Conservation (phyloP, 2,113 vertebrate genomes). For the Nothobranchius furzeri region DNA sequence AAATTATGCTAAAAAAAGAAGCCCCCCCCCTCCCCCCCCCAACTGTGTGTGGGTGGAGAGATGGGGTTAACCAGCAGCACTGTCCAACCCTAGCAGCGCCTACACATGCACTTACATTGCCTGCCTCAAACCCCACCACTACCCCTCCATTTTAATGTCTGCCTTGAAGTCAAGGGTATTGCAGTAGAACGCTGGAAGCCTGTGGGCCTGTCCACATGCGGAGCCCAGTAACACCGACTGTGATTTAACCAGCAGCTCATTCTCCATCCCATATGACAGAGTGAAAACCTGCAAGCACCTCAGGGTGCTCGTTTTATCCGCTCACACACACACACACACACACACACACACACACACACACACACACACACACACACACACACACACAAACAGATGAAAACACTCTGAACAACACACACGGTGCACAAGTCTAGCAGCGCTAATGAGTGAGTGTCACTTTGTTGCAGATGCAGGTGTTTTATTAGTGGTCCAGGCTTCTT, state of each 20-base stretch:
- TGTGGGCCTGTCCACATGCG: slow-evolving; percentile 65
- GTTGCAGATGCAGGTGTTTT: slow-evolving; percentile 9
- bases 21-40: background rate
- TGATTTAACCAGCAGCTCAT: slow-evolving; percentile 63
- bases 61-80: slow-evolving; percentile 54
- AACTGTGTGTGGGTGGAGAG: slow-evolving; percentile 27
- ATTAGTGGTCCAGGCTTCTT: slow-evolving; percentile 24
- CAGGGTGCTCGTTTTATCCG: slow-evolving; percentile 26
- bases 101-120: slow-evolving; percentile 24
- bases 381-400: background rate
- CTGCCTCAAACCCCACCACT: slow-evolving; percentile 56
- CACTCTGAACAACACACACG: background rate
- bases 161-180: slow-evolving; percentile 71
- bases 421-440: background rate
- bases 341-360: too few relatives aligned
- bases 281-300: slow-evolving; percentile 57
- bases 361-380: too few relatives aligned
- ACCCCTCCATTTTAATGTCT: slow-evolving; percentile 73
- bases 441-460: slow-evolving; percentile 1
- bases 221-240: slow-evolving; percentile 50
- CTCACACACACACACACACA: background rate
- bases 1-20: background rate
- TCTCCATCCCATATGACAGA: slow-evolving; percentile 66
- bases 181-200: slow-evolving; percentile 59
- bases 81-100: slow-evolving; percentile 45